These are phyloP conservation scores for Microcebus murinus DNA, from an alignment of 2,113 vertebrate species.

Conservation along the genomic window DNA sequence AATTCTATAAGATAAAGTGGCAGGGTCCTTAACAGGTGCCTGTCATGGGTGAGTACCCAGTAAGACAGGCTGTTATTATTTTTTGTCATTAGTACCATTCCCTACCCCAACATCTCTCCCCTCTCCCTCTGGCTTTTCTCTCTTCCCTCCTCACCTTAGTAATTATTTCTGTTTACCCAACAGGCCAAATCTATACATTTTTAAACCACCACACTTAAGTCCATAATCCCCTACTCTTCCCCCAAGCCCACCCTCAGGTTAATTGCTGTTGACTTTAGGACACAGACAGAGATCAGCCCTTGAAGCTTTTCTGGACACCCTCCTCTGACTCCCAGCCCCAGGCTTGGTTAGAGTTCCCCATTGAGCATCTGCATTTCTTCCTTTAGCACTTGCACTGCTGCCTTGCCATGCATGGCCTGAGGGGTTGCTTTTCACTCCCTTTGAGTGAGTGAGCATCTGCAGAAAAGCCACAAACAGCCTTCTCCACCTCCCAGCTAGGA, in stretches of 20 bases:
- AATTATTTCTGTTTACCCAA: neutral
- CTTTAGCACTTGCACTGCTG: rapidly evolving
- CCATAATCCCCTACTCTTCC: neutral
- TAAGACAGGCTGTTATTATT: too few species aligned
- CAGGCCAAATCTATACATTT: neutral
- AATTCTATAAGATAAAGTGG: neutral
- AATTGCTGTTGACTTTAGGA: neutral
- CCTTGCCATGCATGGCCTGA: too few species aligned
- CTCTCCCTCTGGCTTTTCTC: neutral
- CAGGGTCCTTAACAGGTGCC: neutral
- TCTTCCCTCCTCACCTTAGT: neutral
- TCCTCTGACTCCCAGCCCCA: rapidly evolving
- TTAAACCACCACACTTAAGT: neutral
- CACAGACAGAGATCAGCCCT: neutral
- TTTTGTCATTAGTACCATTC: too few species aligned
- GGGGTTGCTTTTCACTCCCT: neutral
- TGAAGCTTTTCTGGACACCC: neutral
- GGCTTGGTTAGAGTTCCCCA: neutral
- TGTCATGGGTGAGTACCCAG: neutral
- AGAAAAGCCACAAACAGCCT: neutral
- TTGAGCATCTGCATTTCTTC: neutral
- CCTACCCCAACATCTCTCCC: neutral
- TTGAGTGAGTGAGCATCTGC: neutral
- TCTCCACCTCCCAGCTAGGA: too few species aligned
- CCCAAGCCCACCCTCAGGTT: neutral